These are phyloP conservation scores for Lepas anatifera DNA, from an alignment of 2,888 invertebrate species.

Conservation along the genomic window DNA sequence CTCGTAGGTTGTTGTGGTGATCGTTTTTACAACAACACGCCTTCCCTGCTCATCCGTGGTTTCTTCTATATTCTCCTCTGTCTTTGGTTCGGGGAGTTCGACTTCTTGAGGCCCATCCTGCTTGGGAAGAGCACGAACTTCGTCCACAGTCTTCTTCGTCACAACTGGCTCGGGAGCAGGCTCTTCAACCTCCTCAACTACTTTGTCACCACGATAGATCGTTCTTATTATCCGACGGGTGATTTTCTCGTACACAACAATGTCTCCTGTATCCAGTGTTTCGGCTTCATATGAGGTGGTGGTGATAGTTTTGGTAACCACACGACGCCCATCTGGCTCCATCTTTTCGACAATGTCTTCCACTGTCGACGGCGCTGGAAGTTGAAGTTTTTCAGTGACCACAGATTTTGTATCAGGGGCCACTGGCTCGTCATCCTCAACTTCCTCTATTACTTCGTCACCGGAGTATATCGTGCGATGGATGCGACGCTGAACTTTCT, in stretches of 20 bases:
- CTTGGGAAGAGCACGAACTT: no score
- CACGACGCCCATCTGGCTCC: not conserved
- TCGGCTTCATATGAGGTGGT: not conserved
- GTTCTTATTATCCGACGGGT: not conserved
- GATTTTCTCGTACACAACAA: not conserved
- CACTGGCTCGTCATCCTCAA: not conserved
- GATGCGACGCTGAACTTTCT: not conserved
- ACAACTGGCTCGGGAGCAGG: not conserved
- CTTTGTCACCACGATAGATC: not conserved
- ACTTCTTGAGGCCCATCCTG: no score
- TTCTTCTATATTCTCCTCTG: not conserved
- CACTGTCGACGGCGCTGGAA: not conserved
- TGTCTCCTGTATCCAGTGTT: not conserved
- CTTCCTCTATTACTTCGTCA: not conserved
- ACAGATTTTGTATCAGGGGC: not conserved
- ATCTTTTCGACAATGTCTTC: not conserved
- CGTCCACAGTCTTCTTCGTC: not conserved
- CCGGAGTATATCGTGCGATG: not conserved
- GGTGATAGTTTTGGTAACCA: not conserved
- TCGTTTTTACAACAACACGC: not conserved
- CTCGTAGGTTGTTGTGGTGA: not conserved
- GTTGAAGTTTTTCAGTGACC: no score
- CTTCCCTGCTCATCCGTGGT: not conserved
- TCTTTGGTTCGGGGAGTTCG: not conserved
- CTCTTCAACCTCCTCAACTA: not conserved